A percentile compares a stretch with the other conserved stretches of the same genome.
These are phyloP conservation scores for Drosophila sechellia DNA, from an alignment of 1,140 invertebrate genomes.

Conservation along the genomic window DNA sequence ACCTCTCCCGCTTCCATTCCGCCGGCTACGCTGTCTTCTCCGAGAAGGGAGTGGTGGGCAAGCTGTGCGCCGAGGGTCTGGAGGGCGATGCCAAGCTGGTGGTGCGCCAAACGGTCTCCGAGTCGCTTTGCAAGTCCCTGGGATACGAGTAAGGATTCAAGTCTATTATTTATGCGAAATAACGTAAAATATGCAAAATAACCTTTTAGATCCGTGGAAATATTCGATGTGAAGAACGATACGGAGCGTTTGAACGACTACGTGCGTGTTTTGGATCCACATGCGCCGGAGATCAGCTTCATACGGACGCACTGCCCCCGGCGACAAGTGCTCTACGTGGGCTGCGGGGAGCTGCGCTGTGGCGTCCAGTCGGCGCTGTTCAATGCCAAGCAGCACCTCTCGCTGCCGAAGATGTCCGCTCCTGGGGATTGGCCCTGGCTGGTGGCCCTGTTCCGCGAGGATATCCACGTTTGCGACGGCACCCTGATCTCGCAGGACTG, in stretches of 20 bases:
- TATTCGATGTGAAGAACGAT: conserved; percentile 86
- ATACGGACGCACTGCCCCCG: conserved; percentile 90
- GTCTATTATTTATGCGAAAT: too few relatives aligned
- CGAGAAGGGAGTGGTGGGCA: conserved; percentile 91
- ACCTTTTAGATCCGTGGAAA: conserved; percentile 85
- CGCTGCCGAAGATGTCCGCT: conserved; percentile 88
- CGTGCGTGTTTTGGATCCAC: conserved; percentile 91
- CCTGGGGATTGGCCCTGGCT: conserved; percentile 96
- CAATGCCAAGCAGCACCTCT: conserved; percentile 84
- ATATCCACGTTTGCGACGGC: conserved; percentile 94
- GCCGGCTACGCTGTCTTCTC: conserved; percentile 93
- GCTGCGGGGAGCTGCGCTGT: conserved; percentile 92
- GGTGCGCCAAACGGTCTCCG: conserved; percentile 88
- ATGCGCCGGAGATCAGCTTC: conserved; percentile 92
- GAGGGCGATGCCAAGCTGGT: conserved; percentile 84
- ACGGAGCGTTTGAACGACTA: conserved; percentile 87
- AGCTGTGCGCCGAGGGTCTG: conserved; percentile 91
- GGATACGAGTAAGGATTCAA: conserved; percentile 89
- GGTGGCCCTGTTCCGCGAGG: conserved; percentile 91
- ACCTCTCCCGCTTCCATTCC: conserved; percentile 88
- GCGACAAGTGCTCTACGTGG: conserved; percentile 92
- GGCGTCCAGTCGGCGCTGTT: conserved; percentile 89
- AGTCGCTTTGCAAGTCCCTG: conserved; percentile 90
- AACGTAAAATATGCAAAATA: too few relatives aligned
- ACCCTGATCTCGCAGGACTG: conserved; percentile 91